Evolutionary conservation across 2,113 vertebrate genomes (phyloP).

Genomic region (Peromyscus polionotus): DNA sequence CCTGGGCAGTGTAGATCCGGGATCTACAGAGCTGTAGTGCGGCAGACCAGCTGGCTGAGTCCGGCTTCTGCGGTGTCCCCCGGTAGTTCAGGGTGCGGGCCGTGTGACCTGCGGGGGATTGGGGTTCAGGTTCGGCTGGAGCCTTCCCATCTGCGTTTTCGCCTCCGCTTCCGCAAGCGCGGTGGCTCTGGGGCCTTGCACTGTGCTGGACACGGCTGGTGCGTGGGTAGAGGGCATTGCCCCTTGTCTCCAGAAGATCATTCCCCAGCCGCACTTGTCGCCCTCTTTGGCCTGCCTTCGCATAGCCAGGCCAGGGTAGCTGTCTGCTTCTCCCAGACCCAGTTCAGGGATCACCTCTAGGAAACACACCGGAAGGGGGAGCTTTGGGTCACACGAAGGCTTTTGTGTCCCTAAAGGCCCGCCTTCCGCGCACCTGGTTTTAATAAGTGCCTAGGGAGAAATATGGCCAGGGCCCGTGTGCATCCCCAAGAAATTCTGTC

Average conservation of each 20-base stretch:
- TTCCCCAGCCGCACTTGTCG: neutral
- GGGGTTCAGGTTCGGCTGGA: neutral
- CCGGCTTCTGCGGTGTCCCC: neutral
- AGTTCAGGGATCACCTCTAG: neutral
- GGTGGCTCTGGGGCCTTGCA: neutral
- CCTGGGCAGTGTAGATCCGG: neutral
- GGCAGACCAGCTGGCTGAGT: neutral
- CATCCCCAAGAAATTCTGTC: slow-evolving; percentile 39
- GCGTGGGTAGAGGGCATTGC: neutral
- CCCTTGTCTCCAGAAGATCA: neutral
- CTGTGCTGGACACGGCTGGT: accelerated
- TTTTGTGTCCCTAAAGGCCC: neutral
- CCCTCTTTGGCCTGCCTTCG: neutral
- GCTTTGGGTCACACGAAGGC: slow-evolving; percentile 49
- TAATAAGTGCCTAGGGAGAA: slow-evolving; percentile 61
- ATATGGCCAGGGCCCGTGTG: neutral
- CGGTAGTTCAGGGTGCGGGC: neutral
- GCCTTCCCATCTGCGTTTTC: neutral
- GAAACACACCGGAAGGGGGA: slow-evolving; percentile 60
- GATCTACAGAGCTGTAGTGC: neutral
- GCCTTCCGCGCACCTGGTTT: slow-evolving; percentile 70
- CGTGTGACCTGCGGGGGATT: neutral
- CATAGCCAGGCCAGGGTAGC: neutral
- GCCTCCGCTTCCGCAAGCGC: neutral
- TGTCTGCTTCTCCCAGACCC: neutral